Base-by-base conservation (phyloP, 2,888 invertebrate genomes). In the Ectemnius cavifrons region DNA sequence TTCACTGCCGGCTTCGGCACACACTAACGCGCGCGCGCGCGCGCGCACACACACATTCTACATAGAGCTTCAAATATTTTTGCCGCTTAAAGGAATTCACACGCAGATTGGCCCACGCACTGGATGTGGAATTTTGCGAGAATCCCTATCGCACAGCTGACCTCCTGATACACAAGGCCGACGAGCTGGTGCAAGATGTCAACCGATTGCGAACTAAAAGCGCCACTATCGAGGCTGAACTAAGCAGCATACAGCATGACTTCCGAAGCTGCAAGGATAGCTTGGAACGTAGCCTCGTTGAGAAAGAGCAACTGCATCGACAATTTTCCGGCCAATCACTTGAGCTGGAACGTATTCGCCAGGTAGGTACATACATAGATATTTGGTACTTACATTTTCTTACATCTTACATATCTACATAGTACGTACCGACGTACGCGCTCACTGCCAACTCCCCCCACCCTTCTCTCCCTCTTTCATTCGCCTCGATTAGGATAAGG, bases 151-250 rank as follows among this genome's bases (percentile, higher is more conserved):
- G 87, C 59, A 86, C 85, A 28, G 93, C 95, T 0, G 96, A 96
- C 86, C 93, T 94, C 77, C 92, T 96, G 4, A 92, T 96, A n/a
- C 94, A 94, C 70, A 95, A 96, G 90, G 95, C 95, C 5, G 93
- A 95, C 6, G 96, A 96, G 90, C 91, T 96, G 18, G 95, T 96
- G 23, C 95, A 96, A 88, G 96, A 95, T 84, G 92, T 94, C 63
- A 93, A 94, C 18, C 92, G 95, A 68, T 91, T 95, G 13, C 93
- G 95, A 82, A 93, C 93, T 27, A 94, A 93, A 89, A 67, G 87
- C 79, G 69, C 88, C 88, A 77, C 91, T 89, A 75, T 91, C 89
- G 86, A 92, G 90, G 79, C 91, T n/a, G 87, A 92, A n/a, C 81
- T 93, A 59, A 89, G 89, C 56, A 92, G 92, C 0, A 92, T 94